Percentiles rank a stretch among this genome's conserved stretches.
These are phyloP conservation scores for Mus caroli DNA, from an alignment of 2,797 vertebrate genomes.

Conservation along the genomic window DNA sequence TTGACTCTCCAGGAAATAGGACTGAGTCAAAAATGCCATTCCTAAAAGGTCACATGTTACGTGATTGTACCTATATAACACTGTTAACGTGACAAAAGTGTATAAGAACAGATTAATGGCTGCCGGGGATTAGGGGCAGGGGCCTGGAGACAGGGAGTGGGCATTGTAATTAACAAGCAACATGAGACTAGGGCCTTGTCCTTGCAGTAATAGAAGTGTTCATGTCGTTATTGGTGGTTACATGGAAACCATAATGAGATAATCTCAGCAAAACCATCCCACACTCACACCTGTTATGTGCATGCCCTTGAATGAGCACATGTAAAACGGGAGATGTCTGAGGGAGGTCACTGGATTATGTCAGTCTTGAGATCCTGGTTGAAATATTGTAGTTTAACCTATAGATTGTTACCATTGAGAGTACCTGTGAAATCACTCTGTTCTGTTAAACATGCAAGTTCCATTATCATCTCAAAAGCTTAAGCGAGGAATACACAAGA, in stretches of 20 bases:
- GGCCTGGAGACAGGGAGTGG: too few relatives aligned
- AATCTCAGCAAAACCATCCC: background rate
- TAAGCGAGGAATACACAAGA: background rate
- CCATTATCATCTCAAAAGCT: background rate
- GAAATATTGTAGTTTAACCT: background rate
- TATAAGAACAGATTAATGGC: background rate
- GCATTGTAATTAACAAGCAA: background rate
- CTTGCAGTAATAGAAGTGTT: background rate
- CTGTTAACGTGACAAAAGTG: constrained; percentile 17
- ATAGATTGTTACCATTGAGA: background rate
- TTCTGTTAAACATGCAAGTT: background rate
- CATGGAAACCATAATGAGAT: background rate
- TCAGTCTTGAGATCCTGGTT: background rate
- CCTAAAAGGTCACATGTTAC: background rate
- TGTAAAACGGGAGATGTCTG: background rate
- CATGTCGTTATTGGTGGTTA: background rate
- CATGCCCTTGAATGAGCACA: background rate
- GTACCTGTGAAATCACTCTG: background rate
- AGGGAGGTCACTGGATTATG: background rate
- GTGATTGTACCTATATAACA: background rate
- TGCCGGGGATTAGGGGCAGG: background rate
- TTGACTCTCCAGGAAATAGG: constrained; percentile 9
- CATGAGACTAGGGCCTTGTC: background rate
- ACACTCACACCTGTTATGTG: background rate
- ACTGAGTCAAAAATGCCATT: background rate